Evolutionary conservation across 2,888 invertebrate genomes (phyloP), one percentile per base, ranked within the genome.

Genomic region (Sesia apiformis): DNA sequence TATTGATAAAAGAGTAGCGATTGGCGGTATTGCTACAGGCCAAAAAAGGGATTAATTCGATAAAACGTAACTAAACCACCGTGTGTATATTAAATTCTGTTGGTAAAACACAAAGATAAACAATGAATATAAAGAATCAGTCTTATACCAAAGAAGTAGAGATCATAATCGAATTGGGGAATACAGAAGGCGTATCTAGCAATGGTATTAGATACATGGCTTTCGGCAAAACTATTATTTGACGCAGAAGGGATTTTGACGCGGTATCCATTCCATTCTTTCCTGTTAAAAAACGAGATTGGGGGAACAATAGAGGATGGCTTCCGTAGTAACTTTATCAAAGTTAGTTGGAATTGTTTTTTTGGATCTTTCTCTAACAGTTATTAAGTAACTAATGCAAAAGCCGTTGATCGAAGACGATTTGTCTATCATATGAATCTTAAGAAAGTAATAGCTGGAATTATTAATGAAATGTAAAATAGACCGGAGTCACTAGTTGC

Each of bases 231-330:
- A 60, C 7, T 61, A 61, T 63, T 58, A 54, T 59, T 60, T 72
- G 73, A 74, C 67, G 69, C 72, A 60, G 58, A 72, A 69, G 57
- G 62, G 67, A 72, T 72, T 66, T 65, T 71, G 57, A 64, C 72
- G 56, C 70, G n/a, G 51, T 39, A 49, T 39, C 54, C 52, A 56
- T 57, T 56, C 49, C 7, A 50, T 50, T 50, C 38, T 38, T 50
- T 23, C 50, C 58, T 54, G 57, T 61, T 55, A 55, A 43, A 56
- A 53, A 54, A 55, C 41, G 60, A 56, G 58, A 53, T 57, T 56
- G 38, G 38, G 38, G 39, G 40, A 52, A 55, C 49, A 60, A 61
- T 59, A 52, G 55, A 57, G 57, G 58, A 59, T 39, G 53, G 40
- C 60, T 51, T 56, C 58, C 58, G 60, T 57, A 56, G 60, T 60